phyloP scores from a whole-genome alignment of 1,140 invertebrate genomes.

The Drosophila neocordata region DNA sequence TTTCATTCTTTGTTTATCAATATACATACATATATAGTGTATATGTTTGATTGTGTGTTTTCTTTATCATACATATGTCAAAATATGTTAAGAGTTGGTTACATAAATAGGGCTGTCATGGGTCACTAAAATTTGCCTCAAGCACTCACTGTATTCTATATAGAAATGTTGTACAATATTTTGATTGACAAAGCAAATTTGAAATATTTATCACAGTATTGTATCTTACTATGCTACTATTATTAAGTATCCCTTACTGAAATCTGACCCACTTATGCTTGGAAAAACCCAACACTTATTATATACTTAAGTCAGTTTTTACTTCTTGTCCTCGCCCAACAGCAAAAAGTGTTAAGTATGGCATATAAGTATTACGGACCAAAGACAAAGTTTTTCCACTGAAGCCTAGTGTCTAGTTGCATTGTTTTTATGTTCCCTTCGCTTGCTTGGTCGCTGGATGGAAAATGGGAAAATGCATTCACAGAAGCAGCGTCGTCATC shows the following conservation, averaged over 20 bases:
- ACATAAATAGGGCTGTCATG: too few species aligned
- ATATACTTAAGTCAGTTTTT: conserved; percentile 61
- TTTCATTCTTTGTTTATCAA: conserved; percentile 24
- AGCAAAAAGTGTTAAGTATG: conserved; percentile 69
- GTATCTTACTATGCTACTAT: neutral
- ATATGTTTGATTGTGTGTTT: neutral
- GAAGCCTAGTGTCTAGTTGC: conserved; percentile 53
- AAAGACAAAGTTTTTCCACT: conserved; percentile 53
- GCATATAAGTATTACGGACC: conserved; percentile 55
- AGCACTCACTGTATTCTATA: neutral
- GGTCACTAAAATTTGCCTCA: neutral
- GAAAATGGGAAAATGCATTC: conserved; percentile 49
- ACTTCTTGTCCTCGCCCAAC: conserved; percentile 34
- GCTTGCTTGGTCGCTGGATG: conserved; percentile 12
- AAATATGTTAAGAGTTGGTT: conserved; percentile 23
- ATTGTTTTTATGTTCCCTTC: conserved; percentile 11
- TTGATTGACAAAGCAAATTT: neutral
- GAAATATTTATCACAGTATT: neutral
- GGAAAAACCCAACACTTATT: conserved; percentile 34
- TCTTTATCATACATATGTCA: conserved; percentile 33
- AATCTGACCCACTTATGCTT: conserved; percentile 17
- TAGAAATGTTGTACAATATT: neutral
- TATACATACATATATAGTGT: neutral
- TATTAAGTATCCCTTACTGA: conserved; percentile 4
- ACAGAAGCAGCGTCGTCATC: conserved; percentile 44